These are phyloP conservation scores for Narcine bancroftii DNA, from an alignment of 2,113 vertebrate species.

Conservation along the genomic window DNA sequence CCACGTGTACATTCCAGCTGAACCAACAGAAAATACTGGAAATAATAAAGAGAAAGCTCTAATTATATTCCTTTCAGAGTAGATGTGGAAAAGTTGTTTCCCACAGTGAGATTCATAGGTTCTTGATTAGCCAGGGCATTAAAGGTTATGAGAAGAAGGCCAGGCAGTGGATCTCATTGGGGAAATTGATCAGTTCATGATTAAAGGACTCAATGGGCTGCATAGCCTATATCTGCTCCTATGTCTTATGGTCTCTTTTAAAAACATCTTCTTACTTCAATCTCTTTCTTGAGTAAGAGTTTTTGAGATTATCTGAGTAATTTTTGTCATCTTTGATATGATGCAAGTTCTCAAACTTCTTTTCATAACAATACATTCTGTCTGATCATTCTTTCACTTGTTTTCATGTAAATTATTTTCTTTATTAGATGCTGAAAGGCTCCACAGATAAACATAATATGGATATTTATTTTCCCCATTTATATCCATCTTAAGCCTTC, in stretches of 20 bases:
- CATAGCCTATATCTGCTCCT: too few species aligned
- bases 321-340: background rate
- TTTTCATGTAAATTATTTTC: background rate
- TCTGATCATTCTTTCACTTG: background rate
- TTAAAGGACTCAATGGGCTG: too few species aligned
- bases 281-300: background rate
- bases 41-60: background rate
- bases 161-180: too few species aligned
- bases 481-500: too few species aligned
- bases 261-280: background rate
- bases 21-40: background rate
- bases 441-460: background rate
- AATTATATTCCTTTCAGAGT: background rate
- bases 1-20: background rate
- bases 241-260: too few species aligned
- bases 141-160: too few species aligned
- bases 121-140: too few species aligned
- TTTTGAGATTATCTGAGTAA: background rate
- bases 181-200: too few species aligned
- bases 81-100: too few species aligned
- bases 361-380: background rate
- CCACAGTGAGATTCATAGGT: too few species aligned
- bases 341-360: background rate
- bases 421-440: background rate
- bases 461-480: too few species aligned